Base-by-base conservation (phyloP, 2,797 vertebrate genomes). In the Diplodus puntazzo region DNA sequence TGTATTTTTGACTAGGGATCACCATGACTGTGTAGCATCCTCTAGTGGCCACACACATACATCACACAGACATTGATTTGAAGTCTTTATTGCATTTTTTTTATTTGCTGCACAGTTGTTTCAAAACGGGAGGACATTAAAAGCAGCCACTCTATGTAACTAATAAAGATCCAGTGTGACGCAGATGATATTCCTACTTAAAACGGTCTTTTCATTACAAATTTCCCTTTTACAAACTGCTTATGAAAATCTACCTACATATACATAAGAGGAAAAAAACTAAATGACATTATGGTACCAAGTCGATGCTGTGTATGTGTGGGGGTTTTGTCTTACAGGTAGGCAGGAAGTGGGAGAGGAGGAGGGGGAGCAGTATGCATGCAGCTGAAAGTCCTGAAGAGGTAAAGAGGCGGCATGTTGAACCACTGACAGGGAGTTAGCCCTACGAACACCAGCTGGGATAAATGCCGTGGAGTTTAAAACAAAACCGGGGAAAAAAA, bases 41-140 rank as follows among this genome's bases (percentile, higher is more conserved):
- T 88, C 92, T 83, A 52, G 80, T 89, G 91, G 88, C 49, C 55
- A 76, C 61, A 66, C 42, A 70, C 68, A 58, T 12, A 63, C n/a
- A 70, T 1, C 42, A 69, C 54, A 74, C 54, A 74, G 45, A n/a
- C 45, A 45, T 50, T 71, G 0, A 69, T 64, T 87, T 89, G 80
- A 87, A 92, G 90, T 92, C 88, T 94, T 96, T 96, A 96, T 96
- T 96, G 93, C 88, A 93, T 92, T 84, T 87, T 58, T 69, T 60
- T 77, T 3, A 34, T 34, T 89, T 78, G 74, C 87, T 91, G 91
- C 87, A 93, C 83, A 91, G 92, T 94, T 80, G 91, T 91, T 95
- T 94, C 88, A 95, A 95, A 95, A 92, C 91, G 90, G 88, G 75
- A 87, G 89, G 89, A 92, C 91, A 90, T 88, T 81, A 76, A 90